These are phyloP conservation scores for Leptobrachium ailaonicum DNA, from an alignment of 2,113 vertebrate species.

Conservation along the genomic window DNA sequence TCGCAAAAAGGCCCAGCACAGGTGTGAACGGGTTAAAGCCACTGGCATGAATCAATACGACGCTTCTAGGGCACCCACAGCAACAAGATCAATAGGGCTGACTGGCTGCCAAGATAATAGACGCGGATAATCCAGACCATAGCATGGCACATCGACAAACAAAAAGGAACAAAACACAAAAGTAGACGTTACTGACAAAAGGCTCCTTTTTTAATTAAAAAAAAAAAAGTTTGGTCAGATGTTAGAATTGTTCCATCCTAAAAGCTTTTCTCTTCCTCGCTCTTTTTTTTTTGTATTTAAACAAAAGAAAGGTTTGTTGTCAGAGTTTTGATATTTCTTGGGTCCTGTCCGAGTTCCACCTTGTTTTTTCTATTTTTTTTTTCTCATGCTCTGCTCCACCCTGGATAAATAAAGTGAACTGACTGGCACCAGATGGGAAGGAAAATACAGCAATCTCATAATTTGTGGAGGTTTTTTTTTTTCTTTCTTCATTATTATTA, in stretches of 20 bases:
- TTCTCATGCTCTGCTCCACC: conserved; percentile 71
- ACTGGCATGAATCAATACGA: too few relatives aligned
- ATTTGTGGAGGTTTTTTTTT: conserved; percentile 70
- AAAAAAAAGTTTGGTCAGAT: conserved; percentile 13
- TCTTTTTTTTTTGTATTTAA: conserved; percentile 50
- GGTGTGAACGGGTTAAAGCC: too few relatives aligned
- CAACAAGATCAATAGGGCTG: neutral
- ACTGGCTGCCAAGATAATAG: conserved; percentile 12
- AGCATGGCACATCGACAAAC: conserved; percentile 27
- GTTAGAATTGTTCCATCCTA: conserved; percentile 7
- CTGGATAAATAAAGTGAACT: conserved; percentile 74
- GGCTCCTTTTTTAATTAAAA: conserved; percentile 21
- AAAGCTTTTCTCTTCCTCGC: conserved; percentile 29
- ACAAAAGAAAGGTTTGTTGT: conserved; percentile 73
- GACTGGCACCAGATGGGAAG: conserved; percentile 68
- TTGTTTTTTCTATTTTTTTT: conserved; percentile 67
- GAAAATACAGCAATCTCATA: conserved; percentile 71
- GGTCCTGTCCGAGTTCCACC: conserved; percentile 71
- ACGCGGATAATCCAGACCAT: neutral
- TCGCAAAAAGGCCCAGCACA: too few relatives aligned
- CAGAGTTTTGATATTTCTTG: conserved; percentile 66
- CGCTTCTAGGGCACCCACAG: too few relatives aligned
- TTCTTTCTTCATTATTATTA: conserved; percentile 7
- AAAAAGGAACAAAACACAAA: conserved; percentile 14
- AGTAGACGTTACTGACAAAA: conserved; percentile 9